Evolutionary conservation across 2,888 invertebrate genomes (phyloP), one percentile per base, ranked within the genome.

Genomic region (Gerris lacustris): DNA sequence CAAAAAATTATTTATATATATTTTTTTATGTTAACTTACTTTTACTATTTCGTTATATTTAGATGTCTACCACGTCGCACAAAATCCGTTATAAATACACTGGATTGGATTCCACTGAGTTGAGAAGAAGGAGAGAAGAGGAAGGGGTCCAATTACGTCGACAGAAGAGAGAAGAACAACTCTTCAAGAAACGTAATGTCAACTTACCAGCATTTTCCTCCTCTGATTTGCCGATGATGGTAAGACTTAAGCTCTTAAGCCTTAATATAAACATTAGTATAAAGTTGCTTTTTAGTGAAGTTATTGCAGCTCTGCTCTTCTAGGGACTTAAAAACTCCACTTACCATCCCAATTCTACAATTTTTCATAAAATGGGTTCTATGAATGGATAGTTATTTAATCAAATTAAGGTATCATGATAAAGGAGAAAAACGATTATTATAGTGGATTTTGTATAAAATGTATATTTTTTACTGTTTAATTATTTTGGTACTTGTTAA

Each of bases 141-240:
- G 96, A 96, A 81, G 96, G 96, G 44, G 92, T 98, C 45, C 96
- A 97, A 79, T 84, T 98, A 68, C 84, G 97, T 69, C 97, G 97
- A 84, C 94, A 94, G 78, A 96, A 96, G 81, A 83, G 96, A 73
- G 97, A 97, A 80, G 94, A 95, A 79, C 96, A 96, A 80, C 82
- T 96, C 62, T 93, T 92, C 75, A 96, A 96, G 82, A 84, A 94
- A 72, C 85, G 96, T 76, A 96, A 96, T 87, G 94, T 96, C 5
- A 80, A 79, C 64, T 75, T 82, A 62, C 79, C 81, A 66, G 78
- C 79, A 6, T 77, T 79, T 5, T 75, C 77, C 64, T 80, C 76
- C 68, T 79, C 79, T 73, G 80, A 82, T 68, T 81, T 81, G 68
- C 18, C 18, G n/a, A 31, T 18, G 17, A 18, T 18, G 62, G 62